Evolutionary conservation across 1,140 invertebrate genomes (phyloP).

Genomic region (Leptestheria dahalacensis): DNA sequence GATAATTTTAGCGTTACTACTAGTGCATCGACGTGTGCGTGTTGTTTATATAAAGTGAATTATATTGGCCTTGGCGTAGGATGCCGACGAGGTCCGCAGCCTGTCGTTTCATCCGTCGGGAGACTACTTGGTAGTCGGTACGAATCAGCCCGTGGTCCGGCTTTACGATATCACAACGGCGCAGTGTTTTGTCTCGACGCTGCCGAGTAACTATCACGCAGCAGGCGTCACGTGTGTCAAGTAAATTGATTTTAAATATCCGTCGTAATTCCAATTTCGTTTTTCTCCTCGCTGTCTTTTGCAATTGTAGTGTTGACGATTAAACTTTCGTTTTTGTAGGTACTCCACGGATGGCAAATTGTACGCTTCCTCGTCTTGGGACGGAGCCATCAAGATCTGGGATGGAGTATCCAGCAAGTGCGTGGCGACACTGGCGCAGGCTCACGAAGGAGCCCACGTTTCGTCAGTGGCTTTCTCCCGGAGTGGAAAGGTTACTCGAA

Average conservation of each 20-base stretch:
- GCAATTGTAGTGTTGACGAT: neutral
- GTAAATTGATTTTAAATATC: conserved; percentile 18
- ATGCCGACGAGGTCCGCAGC: conserved; percentile 74
- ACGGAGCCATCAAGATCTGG: conserved; percentile 91
- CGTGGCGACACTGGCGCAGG: conserved; percentile 81
- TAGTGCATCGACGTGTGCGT: neutral
- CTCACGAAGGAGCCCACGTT: conserved; percentile 87
- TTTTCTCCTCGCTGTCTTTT: neutral
- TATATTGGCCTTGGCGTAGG: conserved; percentile 39
- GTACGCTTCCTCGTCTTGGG: conserved; percentile 79
- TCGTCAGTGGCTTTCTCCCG: conserved; percentile 86
- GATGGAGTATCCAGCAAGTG: conserved; percentile 88
- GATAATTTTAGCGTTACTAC: neutral
- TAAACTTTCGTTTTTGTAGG: conserved; percentile 19
- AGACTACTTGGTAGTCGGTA: conserved; percentile 84
- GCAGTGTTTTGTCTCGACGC: conserved; percentile 86
- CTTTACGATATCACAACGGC: conserved; percentile 90
- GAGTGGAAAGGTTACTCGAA: conserved; percentile 74
- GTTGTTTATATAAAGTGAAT: neutral
- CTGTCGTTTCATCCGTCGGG: conserved; percentile 90
- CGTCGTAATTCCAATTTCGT: neutral
- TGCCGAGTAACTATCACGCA: conserved; percentile 82
- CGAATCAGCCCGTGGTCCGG: conserved; percentile 75
- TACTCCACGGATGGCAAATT: conserved; percentile 28
- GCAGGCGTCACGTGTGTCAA: conserved; percentile 64